Percentiles rank a stretch among this genome's conserved stretches.
These are phyloP conservation scores for Chamaea fasciata DNA, from an alignment of 2,113 vertebrate species.

Conservation along the genomic window DNA sequence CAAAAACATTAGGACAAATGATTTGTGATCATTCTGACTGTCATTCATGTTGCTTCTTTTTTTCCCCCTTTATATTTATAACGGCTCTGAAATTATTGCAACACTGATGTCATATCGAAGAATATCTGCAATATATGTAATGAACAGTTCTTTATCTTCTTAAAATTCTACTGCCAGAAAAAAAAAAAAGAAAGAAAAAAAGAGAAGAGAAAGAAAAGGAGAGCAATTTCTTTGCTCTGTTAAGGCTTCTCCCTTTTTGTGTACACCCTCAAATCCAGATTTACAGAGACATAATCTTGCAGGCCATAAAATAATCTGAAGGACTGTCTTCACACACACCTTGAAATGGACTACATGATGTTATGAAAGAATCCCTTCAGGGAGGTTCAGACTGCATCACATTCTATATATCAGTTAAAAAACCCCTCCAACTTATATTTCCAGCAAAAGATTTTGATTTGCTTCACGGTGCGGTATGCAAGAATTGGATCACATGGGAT, in stretches of 20 bases:
- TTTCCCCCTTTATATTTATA: not conserved
- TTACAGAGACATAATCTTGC: not conserved
- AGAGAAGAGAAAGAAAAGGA: not conserved
- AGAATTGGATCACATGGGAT: not conserved
- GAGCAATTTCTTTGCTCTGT: not conserved
- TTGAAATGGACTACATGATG: not conserved
- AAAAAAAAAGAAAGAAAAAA: rapidly evolving
- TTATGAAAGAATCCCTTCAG: not conserved
- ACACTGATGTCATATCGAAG: not conserved
- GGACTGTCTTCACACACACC: not conserved
- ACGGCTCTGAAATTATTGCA: not conserved
- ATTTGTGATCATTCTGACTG: not conserved
- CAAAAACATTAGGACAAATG: not conserved
- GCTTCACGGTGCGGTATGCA: not conserved
- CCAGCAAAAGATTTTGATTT: not conserved
- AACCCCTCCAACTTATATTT: not conserved
- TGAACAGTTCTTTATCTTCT: not conserved
- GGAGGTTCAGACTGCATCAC: not conserved
- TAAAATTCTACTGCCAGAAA: not conserved
- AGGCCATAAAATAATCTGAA: not conserved
- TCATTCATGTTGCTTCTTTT: not conserved
- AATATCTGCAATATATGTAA: not conserved
- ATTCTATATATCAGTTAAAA: not conserved
- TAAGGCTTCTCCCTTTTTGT: not conserved
- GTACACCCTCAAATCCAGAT: not conserved